Evolutionary conservation across 2,888 invertebrate species (phyloP).

Genomic region (Drosophila recens): DNA sequence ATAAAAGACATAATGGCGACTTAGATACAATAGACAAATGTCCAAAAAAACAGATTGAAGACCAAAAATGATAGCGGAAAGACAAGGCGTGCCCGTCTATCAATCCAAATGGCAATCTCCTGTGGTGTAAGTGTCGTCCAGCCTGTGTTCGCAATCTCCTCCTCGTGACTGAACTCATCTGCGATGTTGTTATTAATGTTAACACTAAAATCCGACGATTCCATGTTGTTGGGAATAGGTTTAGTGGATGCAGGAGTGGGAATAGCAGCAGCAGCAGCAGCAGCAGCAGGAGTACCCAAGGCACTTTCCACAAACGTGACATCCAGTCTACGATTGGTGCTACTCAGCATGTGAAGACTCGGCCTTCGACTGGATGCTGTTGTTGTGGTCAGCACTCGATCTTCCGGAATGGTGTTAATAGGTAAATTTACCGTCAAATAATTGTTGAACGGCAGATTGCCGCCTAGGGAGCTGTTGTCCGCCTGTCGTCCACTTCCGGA

Average conservation of each 20-base stretch:
- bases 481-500: conserved; percentile 60
- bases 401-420: conserved; percentile 73
- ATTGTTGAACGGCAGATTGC: conserved; percentile 88
- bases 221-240: conserved; percentile 1
- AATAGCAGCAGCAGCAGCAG: neutral
- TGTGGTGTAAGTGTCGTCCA: conserved; percentile 95
- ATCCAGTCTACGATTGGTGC: conserved; percentile 63
- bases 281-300: conserved; percentile 8
- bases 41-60: conserved; percentile 93
- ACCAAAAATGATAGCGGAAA: conserved; percentile 92
- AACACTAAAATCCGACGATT: conserved; percentile 28
- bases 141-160: conserved; percentile 74
- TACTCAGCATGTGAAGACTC: conserved; percentile 46
- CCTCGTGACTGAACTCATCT: conserved; percentile 54
- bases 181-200: conserved; percentile 87
- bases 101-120: conserved; percentile 95
- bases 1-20: neutral
- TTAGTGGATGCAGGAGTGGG: conserved; percentile 9
- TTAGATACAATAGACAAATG: conserved; percentile 87
- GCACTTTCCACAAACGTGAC: conserved; percentile 68
- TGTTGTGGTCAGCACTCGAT: conserved; percentile 47
- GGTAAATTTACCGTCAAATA: conserved; percentile 89
- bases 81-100: conserved; percentile 89
- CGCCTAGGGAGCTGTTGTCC: conserved; percentile 86
- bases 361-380: conserved; percentile 29